A percentile compares a stretch with the other conserved stretches of the same genome.
These are phyloP conservation scores for Sebastes umbrosus DNA, from an alignment of 2,797 vertebrate species.

Conservation along the genomic window DNA sequence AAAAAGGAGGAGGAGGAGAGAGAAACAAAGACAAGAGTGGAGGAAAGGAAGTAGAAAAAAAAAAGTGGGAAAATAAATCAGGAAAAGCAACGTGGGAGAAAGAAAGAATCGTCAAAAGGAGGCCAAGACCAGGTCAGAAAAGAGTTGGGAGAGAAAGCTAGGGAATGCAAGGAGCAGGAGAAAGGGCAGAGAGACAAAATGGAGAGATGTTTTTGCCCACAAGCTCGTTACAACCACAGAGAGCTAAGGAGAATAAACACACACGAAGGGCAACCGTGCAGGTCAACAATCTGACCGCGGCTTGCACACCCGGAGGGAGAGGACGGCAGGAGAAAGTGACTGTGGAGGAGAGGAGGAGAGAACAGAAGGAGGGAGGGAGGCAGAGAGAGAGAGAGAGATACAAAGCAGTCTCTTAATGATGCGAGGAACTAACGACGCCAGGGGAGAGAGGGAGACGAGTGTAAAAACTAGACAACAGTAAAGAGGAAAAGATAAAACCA, in stretches of 20 bases:
- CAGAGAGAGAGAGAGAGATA: constrained; percentile 3
- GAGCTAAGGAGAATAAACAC: constrained; percentile 43
- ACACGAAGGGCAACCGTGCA: constrained; percentile 47
- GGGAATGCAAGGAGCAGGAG: not conserved
- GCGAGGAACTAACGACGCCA: constrained; percentile 40
- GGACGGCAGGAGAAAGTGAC: constrained; percentile 36
- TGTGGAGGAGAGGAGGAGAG: constrained; percentile 12
- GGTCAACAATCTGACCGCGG: constrained; percentile 60
- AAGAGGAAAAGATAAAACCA: constrained; percentile 37
- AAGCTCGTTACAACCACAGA: constrained; percentile 51
- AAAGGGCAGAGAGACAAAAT: constrained; percentile 34
- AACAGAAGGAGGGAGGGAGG: constrained; percentile 21
- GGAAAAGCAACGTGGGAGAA: not conserved
- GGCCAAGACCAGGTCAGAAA: not conserved
- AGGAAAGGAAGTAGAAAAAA: not conserved
- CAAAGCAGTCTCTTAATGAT: constrained; percentile 62
- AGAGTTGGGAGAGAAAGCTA: constrained; percentile 4
- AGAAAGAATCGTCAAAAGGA: not conserved
- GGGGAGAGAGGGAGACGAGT: constrained; percentile 8
- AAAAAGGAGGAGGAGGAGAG: not conserved
- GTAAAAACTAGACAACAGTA: constrained; percentile 41
- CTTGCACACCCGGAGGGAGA: constrained; percentile 38
- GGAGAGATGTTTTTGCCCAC: constrained; percentile 38
- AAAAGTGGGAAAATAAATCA: not conserved
- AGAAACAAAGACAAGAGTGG: not conserved